A percentile compares a stretch with the other conserved stretches of the same genome.
phyloP scores from a whole-genome alignment of 2,797 vertebrate genomes.

The Furcifer pardalis region DNA sequence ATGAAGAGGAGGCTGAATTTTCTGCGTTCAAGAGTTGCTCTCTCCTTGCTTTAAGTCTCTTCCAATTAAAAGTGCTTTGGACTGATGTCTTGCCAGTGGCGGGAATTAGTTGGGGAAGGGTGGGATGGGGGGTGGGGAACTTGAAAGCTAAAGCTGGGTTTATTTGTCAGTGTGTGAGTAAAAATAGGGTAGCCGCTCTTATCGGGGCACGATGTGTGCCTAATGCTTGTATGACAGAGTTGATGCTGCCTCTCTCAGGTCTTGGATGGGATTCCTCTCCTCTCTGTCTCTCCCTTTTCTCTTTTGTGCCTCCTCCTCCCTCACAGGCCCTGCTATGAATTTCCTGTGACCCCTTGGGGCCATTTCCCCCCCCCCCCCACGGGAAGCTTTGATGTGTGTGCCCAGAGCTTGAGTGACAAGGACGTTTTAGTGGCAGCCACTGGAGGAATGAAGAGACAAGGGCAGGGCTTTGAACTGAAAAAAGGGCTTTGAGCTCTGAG shows the following conservation, averaged over 20 bases:
- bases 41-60: slow-evolving; percentile 57
- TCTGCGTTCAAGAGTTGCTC: slow-evolving; percentile 42
- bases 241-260: slow-evolving; percentile 51
- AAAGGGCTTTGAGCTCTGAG: slow-evolving; percentile 77
- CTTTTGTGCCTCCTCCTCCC: slow-evolving; percentile 71
- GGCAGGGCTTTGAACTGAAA: slow-evolving; percentile 79
- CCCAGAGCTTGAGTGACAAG: slow-evolving; percentile 89
- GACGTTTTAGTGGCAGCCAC: slow-evolving; percentile 77
- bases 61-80: slow-evolving; percentile 58
- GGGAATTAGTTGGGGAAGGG: slow-evolving; percentile 51
- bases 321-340: slow-evolving; percentile 78
- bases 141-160: slow-evolving; percentile 48
- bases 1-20: slow-evolving; percentile 28
- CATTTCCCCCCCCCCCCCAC: too few species aligned
- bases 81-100: slow-evolving; percentile 66
- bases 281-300: slow-evolving; percentile 51
- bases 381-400: slow-evolving; percentile 90
- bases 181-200: slow-evolving; percentile 54
- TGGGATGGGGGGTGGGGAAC: too few species aligned
- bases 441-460: slow-evolving; percentile 80
- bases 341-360: slow-evolving; percentile 81
- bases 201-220: slow-evolving; percentile 14
- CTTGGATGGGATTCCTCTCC: slow-evolving; percentile 38
- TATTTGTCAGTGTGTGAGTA: slow-evolving; percentile 63
- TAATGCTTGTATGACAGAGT: slow-evolving; percentile 21